Base-by-base conservation (phyloP, 2,797 vertebrate species). In the Neoniphon sammara region DNA sequence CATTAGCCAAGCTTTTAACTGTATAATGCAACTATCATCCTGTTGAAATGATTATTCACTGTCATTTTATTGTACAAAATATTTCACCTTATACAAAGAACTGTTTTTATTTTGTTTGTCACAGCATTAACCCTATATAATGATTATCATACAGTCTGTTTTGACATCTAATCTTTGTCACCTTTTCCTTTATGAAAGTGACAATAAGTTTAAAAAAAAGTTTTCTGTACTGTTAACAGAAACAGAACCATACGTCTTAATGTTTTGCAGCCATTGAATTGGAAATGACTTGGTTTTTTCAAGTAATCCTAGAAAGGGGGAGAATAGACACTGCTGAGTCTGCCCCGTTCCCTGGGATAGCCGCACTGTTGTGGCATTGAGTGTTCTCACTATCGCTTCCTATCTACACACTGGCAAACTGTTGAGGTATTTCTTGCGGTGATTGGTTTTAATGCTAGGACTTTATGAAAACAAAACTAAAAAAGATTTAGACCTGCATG, bases 241-340 rank as follows among this genome's bases (percentile, higher is more conserved):
- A 91, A 91, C 90, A 85, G 92, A 91, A 94, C 91, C 93, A 91
- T 97, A 96, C 97, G 82, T 99, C 97, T 98, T 96, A 97, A 98
- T 99, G 97, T 99, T 96, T 99, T 99, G 95, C 98, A 99, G 97
- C 97, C 97, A 96, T 96, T 97, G 97, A 99, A 98, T 99, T 99
- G 96, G 97, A 98, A 98, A 97, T 99, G 98, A 99, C 97, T 98
- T 99, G 97, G 96, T 98, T 99, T 98, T 99, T 98, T 98, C 97
- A 98, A 99, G 98, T 99, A 97, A 98, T 95, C 97, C 97, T 98
- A 98, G 98, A 98, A 98, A 98, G 94, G 97, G 98, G 97, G 97
- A 99, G 94, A 97, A 97, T 99, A 99, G 97, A 97, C 97, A 98
- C 98, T 95, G 97, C 98, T 98, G 98, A 98, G 96, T 98, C 97